Percentiles rank a stretch among this genome's conserved stretches.
These are phyloP conservation scores for Crypturellus undulatus DNA, from an alignment of 2,113 vertebrate genomes.

Conservation along the genomic window DNA sequence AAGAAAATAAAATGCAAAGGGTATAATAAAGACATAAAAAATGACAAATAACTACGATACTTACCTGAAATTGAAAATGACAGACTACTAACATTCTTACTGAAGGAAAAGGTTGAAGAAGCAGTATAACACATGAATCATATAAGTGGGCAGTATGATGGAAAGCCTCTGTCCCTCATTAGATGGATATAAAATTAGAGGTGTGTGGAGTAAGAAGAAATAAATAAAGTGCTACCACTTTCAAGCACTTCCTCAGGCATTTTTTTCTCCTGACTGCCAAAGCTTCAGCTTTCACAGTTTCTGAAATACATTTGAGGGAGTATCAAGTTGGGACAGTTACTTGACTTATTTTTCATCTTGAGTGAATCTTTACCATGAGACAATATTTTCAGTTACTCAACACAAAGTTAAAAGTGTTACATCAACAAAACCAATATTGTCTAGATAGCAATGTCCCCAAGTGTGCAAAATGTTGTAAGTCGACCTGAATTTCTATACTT, in stretches of 20 bases:
- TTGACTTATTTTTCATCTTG: neutral
- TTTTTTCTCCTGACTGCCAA: neutral
- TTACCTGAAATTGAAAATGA: conserved; percentile 5
- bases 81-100: neutral
- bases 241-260: rapidly evolving
- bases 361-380: neutral
- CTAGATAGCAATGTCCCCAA: neutral
- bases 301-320: neutral
- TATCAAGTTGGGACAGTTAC: neutral
- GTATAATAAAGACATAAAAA: neutral
- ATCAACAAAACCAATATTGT: neutral
- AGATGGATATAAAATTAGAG: neutral
- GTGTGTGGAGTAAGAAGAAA: neutral
- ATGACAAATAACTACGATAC: neutral
- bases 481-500: neutral
- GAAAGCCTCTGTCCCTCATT: neutral
- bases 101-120: neutral
- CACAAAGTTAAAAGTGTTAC: neutral
- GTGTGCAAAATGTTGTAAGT: neutral
- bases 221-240: neutral
- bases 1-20: neutral
- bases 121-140: neutral
- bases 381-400: neutral
- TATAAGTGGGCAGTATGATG: neutral
- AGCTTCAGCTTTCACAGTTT: neutral